These are phyloP conservation scores for Diloba caeruleocephala DNA, from an alignment of 2,888 invertebrate genomes.

Conservation along the genomic window DNA sequence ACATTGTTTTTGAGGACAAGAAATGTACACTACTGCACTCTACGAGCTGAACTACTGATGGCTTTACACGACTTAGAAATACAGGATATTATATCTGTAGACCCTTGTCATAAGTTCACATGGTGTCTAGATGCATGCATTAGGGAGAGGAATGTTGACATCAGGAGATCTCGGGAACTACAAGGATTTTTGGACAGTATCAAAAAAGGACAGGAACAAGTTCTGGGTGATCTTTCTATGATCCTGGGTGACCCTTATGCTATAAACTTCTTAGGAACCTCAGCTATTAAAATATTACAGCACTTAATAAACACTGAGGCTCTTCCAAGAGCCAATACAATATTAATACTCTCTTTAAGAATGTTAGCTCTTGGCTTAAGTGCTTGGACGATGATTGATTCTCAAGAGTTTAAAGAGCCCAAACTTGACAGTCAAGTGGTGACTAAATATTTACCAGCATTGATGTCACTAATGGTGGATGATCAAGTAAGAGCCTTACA, in stretches of 20 bases:
- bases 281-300: constrained; percentile 96
- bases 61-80: constrained; percentile 98
- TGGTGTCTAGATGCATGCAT: constrained; percentile 99
- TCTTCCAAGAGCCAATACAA: constrained; percentile 96
- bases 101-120: constrained; percentile 99
- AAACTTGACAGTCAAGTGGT: constrained; percentile 97
- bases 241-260: constrained; percentile 99
- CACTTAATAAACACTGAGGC: constrained; percentile 96
- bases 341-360: constrained; percentile 95
- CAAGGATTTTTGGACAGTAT: constrained; percentile 98
- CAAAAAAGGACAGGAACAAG: constrained; percentile 96
- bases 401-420: constrained; percentile 98
- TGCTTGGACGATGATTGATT: constrained; percentile 99
- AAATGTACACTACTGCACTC: constrained; percentile 98
- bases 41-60: constrained; percentile 98
- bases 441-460: constrained; percentile 97
- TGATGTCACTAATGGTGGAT: constrained; percentile 98
- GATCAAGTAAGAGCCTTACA: constrained; percentile 95
- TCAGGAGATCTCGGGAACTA: constrained; percentile 97
- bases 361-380: constrained; percentile 98
- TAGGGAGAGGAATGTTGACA: constrained; percentile 98
- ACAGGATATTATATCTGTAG: constrained; percentile 98
- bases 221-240: constrained; percentile 98
- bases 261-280: constrained; percentile 97
- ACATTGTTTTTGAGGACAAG: constrained; percentile 97